Percentiles rank a stretch among this genome's conserved stretches.
Conservation (phyloP, 2,113 vertebrate genomes). For the Peromyscus maniculatus region DNA sequence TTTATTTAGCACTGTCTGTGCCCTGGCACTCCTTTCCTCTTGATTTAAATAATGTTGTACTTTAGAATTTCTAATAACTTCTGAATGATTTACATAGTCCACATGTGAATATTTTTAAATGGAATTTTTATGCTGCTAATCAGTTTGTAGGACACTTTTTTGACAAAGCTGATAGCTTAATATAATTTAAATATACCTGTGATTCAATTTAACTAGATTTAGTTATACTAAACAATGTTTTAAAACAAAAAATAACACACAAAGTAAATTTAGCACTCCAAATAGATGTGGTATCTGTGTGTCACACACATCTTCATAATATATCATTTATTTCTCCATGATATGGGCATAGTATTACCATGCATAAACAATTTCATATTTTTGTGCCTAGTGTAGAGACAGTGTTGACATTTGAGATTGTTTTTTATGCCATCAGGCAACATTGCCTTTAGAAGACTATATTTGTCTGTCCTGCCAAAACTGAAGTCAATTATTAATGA, state of each 20-base stretch:
- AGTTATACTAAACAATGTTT: neutral
- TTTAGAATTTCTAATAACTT: neutral
- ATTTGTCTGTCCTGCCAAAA: constrained; percentile 25
- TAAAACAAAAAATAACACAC: neutral
- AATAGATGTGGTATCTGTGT: neutral
- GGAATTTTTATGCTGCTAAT: neutral
- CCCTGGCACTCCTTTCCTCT: neutral
- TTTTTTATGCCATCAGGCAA: neutral
- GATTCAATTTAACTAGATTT: constrained; percentile 9
- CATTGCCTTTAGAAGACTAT: neutral
- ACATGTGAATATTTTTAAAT: constrained; percentile 2
- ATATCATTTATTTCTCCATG: neutral
- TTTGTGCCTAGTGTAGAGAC: neutral
- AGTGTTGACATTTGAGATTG: neutral
- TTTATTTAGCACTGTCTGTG: neutral
- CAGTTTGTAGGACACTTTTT: neutral
- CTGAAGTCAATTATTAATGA: constrained; percentile 39
- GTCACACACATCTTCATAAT: neutral
- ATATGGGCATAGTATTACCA: neutral
- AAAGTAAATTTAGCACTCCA: neutral
- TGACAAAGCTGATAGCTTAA: neutral
- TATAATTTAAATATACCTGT: neutral
- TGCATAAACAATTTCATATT: neutral
- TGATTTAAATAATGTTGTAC: neutral
- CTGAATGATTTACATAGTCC: neutral